Conservation (phyloP, 1,140 invertebrate species). For the Sarcophaga peregrina region DNA sequence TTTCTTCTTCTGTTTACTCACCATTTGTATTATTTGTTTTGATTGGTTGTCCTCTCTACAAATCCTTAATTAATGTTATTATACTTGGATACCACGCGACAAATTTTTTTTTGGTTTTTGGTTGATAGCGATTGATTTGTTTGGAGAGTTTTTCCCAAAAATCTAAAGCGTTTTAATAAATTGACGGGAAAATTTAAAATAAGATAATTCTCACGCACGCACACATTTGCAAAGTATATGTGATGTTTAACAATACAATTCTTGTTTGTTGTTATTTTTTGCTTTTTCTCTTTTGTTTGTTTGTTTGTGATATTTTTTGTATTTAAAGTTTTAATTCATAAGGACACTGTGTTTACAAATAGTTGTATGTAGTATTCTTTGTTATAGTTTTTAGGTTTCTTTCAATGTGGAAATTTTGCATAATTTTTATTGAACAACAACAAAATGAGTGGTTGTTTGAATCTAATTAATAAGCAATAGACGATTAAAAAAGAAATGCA, state of each 20-base stretch:
- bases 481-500: not conserved
- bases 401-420: not conserved
- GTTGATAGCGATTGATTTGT: no score
- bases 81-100: not conserved
- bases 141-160: not conserved
- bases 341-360: not conserved
- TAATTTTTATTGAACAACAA: not conserved
- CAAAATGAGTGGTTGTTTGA: not conserved
- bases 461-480: not conserved
- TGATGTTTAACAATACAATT: not conserved
- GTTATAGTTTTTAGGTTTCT: not conserved
- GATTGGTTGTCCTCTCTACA: not conserved
- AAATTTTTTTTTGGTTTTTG: no score
- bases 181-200: not conserved
- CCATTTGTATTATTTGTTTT: no score
- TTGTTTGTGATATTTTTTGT: not conserved
- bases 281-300: not conserved
- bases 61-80: not conserved
- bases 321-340: not conserved
- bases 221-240: not conserved
- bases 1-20: no score
- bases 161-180: not conserved
- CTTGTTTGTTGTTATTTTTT: not conserved
- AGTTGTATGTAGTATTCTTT: not conserved
- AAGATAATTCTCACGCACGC: constrained; percentile 19